Conservation (phyloP, 2,888 invertebrate genomes). For the Tenthredo mesomela region DNA sequence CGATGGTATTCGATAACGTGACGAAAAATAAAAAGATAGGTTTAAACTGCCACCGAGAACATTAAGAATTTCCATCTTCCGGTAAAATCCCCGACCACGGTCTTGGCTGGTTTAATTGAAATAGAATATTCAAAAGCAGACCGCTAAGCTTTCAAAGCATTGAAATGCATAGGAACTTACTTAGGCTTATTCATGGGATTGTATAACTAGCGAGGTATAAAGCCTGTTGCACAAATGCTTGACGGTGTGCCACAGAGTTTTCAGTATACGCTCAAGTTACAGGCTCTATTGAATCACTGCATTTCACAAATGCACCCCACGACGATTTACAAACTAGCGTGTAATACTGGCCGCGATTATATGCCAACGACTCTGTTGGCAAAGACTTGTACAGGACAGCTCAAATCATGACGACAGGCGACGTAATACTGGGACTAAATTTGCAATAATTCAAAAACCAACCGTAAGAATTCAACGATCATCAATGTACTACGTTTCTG, state of each 20-base stretch:
- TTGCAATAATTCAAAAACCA: not conserved
- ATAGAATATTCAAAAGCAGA: constrained; percentile 45
- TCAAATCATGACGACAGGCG: not conserved
- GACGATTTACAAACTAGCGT: constrained; percentile 63
- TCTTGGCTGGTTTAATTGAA: constrained; percentile 43
- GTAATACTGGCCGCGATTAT: constrained; percentile 58
- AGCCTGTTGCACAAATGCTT: constrained; percentile 74
- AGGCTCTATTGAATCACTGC: constrained; percentile 26
- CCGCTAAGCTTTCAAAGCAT: constrained; percentile 64
- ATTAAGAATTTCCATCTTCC: constrained; percentile 20
- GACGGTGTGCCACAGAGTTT: constrained; percentile 56
- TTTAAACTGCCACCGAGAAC: not conserved
- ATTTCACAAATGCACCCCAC: constrained; percentile 46
- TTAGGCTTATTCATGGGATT: constrained; percentile 66
- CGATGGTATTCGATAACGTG: not conserved
- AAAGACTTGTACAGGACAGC: constrained; percentile 3
- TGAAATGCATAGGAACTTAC: constrained; percentile 69
- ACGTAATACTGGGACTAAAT: not conserved
- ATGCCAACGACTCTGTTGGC: constrained; percentile 32
- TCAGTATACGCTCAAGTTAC: constrained; percentile 42
- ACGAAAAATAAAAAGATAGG: not conserved
- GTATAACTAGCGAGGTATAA: constrained; percentile 70
- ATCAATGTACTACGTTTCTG: not conserved
- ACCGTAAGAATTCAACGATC: not conserved
- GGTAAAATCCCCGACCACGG: constrained; percentile 7